phyloP scores from a whole-genome alignment of 2,113 vertebrate species.

The Struthidea cinerea region DNA sequence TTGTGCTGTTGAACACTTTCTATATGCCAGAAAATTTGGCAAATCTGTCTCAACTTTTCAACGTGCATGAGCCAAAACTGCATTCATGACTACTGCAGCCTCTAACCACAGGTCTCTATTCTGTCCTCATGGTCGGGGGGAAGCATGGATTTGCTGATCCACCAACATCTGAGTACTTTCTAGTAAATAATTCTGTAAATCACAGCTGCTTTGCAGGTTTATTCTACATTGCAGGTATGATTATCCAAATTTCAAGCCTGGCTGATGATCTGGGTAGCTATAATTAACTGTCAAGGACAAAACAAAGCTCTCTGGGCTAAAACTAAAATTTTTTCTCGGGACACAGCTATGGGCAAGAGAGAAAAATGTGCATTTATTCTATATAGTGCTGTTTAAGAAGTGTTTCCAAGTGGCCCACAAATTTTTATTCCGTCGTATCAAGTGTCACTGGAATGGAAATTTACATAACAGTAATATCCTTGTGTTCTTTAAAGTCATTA shows the following conservation, averaged over 20 bases:
- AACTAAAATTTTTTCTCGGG: conserved; percentile 1
- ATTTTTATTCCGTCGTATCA: neutral
- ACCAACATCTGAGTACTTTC: neutral
- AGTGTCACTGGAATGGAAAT: neutral
- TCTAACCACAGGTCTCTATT: neutral
- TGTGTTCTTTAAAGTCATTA: neutral
- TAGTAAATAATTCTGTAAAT: neutral
- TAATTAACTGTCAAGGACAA: neutral
- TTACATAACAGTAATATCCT: neutral
- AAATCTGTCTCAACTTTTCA: neutral
- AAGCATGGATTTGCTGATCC: neutral
- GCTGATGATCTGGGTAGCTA: neutral
- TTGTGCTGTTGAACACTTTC: neutral
- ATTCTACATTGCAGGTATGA: neutral
- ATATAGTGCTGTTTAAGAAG: neutral
- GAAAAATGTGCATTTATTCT: neutral
- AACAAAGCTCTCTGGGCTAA: neutral
- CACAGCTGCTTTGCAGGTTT: neutral
- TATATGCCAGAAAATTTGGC: neutral
- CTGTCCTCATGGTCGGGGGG: neutral
- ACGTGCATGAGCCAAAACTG: neutral
- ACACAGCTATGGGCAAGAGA: neutral
- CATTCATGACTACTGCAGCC: neutral
- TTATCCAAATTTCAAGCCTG: neutral
- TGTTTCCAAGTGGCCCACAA: neutral